Base-by-base conservation (phyloP, 1,140 invertebrate species). In the Mercenaria mercenaria region DNA sequence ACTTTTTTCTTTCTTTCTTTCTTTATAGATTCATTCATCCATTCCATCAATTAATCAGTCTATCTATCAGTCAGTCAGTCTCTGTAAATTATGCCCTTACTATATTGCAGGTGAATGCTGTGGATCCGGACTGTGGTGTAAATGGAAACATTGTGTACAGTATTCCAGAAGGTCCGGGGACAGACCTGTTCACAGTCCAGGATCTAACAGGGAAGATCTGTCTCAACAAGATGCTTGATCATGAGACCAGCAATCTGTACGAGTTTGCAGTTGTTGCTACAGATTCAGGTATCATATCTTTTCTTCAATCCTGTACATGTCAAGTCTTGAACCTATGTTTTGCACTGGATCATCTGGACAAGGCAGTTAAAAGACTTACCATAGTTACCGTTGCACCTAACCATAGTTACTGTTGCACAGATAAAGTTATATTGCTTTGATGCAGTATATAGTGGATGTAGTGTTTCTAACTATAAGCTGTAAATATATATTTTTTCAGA, bases 131-230 rank as follows among this genome's bases (percentile, higher is more conserved):
- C 96, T 99, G 98, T 94, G 99, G 99, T 26, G 98, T 99, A n/a
- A 99, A 99, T 96, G 98, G 98, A 0, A 97, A 98, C 96, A 98
- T 99, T 39, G 98, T 98, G 96, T 99, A 99, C 96, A 99, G 98
- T 0, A 96, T 99, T 56, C 97, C 97, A 23, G 97, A 98, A 56
- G 97, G 97, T 56, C 96, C 97, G 80, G 92, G 92, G 8, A 90
- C 94, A 15, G 76, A 86, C 11, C 97, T 98, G 92, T 98, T 99
- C 94, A 96, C 97, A 80, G 97, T 99, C 26, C 97, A 97, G 79
- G 97, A 98, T 15, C 97, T 97, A 47, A 98, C 97, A 13, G 99
- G 99, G 0, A 98, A 99, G 91, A 98, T 99, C 86, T 99, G 98
- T 96, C 97, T 99, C 29, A 97, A 97, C 13, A 97, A 97, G 6